Conservation (phyloP, 2,888 invertebrate species). For the Rhorus exstirpatorius region DNA sequence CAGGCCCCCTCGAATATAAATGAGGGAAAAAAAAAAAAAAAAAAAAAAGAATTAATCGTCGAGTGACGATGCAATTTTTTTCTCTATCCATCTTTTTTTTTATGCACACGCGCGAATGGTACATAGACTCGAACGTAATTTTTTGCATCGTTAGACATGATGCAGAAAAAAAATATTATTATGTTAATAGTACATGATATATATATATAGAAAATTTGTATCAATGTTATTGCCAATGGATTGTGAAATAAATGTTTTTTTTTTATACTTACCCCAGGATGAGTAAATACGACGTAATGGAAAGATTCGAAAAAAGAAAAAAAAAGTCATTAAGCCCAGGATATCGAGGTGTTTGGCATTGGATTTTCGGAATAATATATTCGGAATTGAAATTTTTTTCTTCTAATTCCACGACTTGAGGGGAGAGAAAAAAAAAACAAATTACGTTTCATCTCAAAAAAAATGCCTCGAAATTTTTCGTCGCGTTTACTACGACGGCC, state of each 20-base stretch:
- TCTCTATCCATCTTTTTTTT: constrained; percentile 8
- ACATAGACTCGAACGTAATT: not conserved
- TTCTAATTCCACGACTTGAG: no score
- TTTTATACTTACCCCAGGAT: constrained; percentile 59
- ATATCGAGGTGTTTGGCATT: constrained; percentile 39
- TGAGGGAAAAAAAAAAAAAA: constrained; percentile 6
- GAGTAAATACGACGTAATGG: not conserved
- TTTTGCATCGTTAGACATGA: not conserved
- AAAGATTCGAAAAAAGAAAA: not conserved
- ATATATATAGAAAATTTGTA: constrained; percentile 78
- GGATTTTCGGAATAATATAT: constrained; percentile 47
- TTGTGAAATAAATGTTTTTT: constrained; percentile 82
- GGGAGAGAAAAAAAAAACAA: no score
- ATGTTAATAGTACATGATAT: constrained; percentile 74
- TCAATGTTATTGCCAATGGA: constrained; percentile 80
- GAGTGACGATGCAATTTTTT: constrained; percentile 6
- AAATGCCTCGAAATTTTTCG: no score
- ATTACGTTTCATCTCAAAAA: no score
- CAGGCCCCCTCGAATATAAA: not conserved
- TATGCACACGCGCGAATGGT: constrained; percentile 1
- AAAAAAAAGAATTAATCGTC: constrained; percentile 23
- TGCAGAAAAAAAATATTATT: constrained; percentile 21
- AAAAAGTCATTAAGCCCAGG: no score
- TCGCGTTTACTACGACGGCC: no score
- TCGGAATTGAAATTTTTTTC: constrained; percentile 4